Conservation (phyloP, 2,888 invertebrate species). For the Heliconius ismenius region DNA sequence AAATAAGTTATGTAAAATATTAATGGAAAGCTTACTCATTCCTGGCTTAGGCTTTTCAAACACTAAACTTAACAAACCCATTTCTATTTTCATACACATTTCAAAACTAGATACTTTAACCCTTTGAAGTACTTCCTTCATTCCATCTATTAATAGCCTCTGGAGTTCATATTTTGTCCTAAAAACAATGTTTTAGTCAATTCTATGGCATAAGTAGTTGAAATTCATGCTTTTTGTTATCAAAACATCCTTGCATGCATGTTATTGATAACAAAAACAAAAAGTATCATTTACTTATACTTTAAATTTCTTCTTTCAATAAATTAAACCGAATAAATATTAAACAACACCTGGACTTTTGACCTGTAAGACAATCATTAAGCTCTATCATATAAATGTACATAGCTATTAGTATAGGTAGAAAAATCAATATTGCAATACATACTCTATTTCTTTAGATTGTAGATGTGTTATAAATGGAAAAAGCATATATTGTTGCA, state of each 20-base stretch:
- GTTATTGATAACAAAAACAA: background rate
- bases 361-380: constrained; percentile 12
- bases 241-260: background rate
- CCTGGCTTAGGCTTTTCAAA: constrained; percentile 76
- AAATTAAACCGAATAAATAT: background rate
- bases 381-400: constrained; percentile 2
- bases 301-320: background rate
- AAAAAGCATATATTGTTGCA: constrained; percentile 79
- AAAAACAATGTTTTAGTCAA: background rate
- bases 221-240: no score
- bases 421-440: constrained; percentile 36
- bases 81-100: constrained; percentile 81
- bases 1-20: background rate
- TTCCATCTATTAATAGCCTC: constrained; percentile 74
- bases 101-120: constrained; percentile 73
- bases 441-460: constrained; percentile 64
- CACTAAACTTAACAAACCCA: constrained; percentile 78
- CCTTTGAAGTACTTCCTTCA: constrained; percentile 74
- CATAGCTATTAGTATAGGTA: constrained; percentile 1
- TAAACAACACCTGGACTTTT: background rate
- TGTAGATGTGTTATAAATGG: constrained; percentile 75
- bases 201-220: background rate
- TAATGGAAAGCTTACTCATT: constrained; percentile 68
- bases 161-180: constrained; percentile 74
- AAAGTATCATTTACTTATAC: background rate